These are phyloP conservation scores for Drosophila koepferae DNA, from an alignment of 2,888 invertebrate species.

Conservation along the genomic window DNA sequence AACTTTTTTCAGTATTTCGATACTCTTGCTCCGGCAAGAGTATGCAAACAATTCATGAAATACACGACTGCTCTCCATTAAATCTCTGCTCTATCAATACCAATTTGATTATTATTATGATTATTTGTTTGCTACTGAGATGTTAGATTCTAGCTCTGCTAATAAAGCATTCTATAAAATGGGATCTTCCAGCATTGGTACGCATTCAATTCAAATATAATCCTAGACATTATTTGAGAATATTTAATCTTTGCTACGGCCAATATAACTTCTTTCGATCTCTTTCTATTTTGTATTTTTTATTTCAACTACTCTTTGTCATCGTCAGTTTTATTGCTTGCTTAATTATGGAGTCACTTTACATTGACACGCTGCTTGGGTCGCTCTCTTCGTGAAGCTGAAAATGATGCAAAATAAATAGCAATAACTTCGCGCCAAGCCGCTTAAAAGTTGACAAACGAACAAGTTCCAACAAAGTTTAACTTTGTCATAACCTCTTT, in stretches of 20 bases:
- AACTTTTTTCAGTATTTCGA: constrained; percentile 45
- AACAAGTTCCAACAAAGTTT: constrained; percentile 69
- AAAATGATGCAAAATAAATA: constrained; percentile 78
- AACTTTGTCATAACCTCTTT: constrained; percentile 73
- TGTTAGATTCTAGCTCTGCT: neutral
- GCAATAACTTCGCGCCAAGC: constrained; percentile 74
- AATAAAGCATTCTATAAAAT: neutral
- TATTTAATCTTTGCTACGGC: constrained; percentile 1
- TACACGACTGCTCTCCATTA: neutral
- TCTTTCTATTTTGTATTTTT: neutral
- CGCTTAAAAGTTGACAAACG: constrained; percentile 79
- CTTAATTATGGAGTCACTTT: constrained; percentile 79
- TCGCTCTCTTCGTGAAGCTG: constrained; percentile 50
- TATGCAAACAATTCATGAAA: neutral
- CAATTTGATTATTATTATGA: neutral
- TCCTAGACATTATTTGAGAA: neutral
- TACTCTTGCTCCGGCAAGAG: neutral
- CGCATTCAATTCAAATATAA: neutral
- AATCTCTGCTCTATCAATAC: neutral
- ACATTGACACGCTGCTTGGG: constrained; percentile 66
- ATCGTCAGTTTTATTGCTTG: constrained; percentile 66
- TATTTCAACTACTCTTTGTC: constrained; percentile 32
- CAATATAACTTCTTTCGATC: constrained; percentile 2
- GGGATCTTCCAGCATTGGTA: neutral
- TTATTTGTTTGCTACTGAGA: neutral